phyloP scores from a whole-genome alignment of 1,140 invertebrate species.

The Eulimnadia texana region DNA sequence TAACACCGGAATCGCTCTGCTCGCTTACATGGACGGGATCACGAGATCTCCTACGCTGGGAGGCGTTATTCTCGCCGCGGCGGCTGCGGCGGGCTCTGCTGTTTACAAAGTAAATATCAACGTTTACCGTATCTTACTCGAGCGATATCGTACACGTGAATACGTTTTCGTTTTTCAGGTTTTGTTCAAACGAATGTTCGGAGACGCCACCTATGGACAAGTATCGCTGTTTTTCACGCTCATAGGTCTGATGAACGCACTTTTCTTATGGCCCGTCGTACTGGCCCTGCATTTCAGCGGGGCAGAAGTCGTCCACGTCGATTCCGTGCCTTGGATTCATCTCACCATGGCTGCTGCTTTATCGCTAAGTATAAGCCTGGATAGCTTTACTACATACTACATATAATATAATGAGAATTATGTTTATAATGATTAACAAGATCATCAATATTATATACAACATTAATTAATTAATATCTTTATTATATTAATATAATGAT shows the following conservation, averaged over 20 bases:
- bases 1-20: slow-evolving; percentile 80
- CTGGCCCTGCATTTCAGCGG: slow-evolving; percentile 68
- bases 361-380: slow-evolving; percentile 49
- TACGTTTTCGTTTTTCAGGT: slow-evolving; percentile 39
- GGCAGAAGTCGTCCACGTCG: slow-evolving; percentile 59
- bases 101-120: slow-evolving; percentile 78
- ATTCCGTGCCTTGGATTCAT: slow-evolving; percentile 61
- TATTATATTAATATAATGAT: no score
- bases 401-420: no score
- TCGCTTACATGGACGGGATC: slow-evolving; percentile 91
- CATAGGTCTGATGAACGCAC: slow-evolving; percentile 64
- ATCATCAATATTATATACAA: no score
- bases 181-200: slow-evolving; percentile 76
- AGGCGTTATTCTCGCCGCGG: slow-evolving; percentile 75
- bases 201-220: slow-evolving; percentile 75
- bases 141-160: neutral
- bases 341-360: slow-evolving; percentile 58
- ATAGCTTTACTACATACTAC: neutral
- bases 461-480: no score
- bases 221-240: slow-evolving; percentile 74
- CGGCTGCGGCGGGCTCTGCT: slow-evolving; percentile 73
- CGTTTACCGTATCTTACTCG: neutral
- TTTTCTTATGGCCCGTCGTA: slow-evolving; percentile 72
- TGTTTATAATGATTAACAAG: no score
- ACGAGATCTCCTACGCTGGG: slow-evolving; percentile 75